Percentiles rank a stretch among this genome's conserved stretches.
These are phyloP conservation scores for Pelvicachromis taeniatus DNA, from an alignment of 2,113 vertebrate genomes.

Conservation along the genomic window DNA sequence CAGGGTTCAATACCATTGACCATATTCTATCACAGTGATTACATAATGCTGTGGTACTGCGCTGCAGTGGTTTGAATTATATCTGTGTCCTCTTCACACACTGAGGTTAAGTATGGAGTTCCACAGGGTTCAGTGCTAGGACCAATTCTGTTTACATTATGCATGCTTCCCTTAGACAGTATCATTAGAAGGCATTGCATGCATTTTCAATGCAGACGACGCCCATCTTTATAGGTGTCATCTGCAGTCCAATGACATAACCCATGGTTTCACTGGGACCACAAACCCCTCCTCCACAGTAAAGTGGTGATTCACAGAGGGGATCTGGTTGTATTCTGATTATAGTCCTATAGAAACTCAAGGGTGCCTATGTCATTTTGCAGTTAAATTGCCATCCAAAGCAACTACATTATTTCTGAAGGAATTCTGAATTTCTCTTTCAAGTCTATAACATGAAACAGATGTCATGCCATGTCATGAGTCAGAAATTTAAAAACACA, in stretches of 20 bases:
- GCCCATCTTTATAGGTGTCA: not conserved
- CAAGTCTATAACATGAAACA: not conserved
- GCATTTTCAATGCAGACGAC: not conserved
- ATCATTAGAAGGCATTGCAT: not conserved
- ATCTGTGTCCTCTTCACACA: not conserved
- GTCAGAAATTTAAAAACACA: not conserved
- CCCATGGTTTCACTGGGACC: not conserved
- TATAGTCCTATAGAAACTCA: not conserved
- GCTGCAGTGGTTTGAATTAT: not conserved
- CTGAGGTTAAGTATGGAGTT: not conserved
- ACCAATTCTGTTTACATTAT: not conserved
- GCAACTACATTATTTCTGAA: not conserved
- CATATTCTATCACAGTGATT: not conserved
- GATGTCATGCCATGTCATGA: not conserved
- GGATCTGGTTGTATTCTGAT: not conserved
- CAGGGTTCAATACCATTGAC: not conserved
- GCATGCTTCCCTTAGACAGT: not conserved
- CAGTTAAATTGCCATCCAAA: not conserved
- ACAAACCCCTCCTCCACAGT: not conserved
- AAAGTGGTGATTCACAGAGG: not conserved
- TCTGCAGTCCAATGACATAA: not conserved
- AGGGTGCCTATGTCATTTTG: not conserved
- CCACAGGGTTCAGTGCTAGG: not conserved
- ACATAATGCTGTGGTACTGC: not conserved
- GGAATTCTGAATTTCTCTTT: not conserved